Conservation (phyloP, 2,797 vertebrate species). For the Perodicticus potto region DNA sequence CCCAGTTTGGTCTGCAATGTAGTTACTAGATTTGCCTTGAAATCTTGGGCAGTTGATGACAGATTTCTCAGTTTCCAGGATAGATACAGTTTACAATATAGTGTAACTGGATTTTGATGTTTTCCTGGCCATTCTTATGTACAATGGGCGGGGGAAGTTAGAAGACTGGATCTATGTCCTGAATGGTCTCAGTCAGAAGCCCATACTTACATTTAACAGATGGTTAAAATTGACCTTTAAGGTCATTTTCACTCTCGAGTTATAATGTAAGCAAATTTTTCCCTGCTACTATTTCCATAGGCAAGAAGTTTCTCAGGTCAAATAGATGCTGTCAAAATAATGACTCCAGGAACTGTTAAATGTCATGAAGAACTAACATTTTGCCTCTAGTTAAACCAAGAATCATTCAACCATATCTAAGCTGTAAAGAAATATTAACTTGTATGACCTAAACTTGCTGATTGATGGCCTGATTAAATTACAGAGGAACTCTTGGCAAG, state of each 20-base stretch:
- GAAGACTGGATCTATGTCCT: background rate
- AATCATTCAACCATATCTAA: conserved; percentile 79
- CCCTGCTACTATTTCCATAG: conserved; percentile 69
- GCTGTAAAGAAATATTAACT: conserved; percentile 79
- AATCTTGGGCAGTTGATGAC: background rate
- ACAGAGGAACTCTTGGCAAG: conserved; percentile 68
- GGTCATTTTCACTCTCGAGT: conserved; percentile 64
- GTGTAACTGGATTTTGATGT: background rate
- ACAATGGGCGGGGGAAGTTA: background rate
- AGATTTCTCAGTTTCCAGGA: background rate
- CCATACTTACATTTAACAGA: conserved; percentile 68
- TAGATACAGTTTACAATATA: background rate
- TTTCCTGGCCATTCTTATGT: conserved; percentile 46
- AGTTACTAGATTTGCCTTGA: background rate
- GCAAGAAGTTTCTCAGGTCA: conserved; percentile 77
- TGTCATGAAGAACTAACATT: conserved; percentile 77
- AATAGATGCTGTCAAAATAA: conserved; percentile 81
- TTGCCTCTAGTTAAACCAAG: conserved; percentile 82
- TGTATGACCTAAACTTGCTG: conserved; percentile 79
- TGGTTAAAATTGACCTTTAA: conserved; percentile 67
- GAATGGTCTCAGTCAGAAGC: conserved; percentile 14
- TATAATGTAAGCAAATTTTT: conserved; percentile 73
- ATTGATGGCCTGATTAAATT: conserved; percentile 81
- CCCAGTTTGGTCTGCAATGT: background rate
- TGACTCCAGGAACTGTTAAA: conserved; percentile 75